Conservation (phyloP, 1,140 invertebrate species). For the Acromyrmex echinatior region DNA sequence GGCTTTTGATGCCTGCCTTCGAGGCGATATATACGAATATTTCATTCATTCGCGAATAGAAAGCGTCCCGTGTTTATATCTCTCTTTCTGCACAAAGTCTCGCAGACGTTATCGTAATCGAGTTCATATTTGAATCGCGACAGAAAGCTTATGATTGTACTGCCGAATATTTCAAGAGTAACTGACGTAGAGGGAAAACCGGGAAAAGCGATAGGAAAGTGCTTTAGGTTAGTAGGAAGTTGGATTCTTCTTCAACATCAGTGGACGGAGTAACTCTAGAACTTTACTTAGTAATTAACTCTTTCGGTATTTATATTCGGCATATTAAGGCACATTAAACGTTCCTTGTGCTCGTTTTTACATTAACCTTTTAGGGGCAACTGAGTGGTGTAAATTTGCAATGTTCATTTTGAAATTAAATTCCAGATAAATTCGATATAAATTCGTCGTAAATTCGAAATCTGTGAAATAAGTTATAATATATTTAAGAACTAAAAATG, state of each 20-base stretch:
- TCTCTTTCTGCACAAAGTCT: conserved; percentile 32
- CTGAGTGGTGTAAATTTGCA: too few species aligned
- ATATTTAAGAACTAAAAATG: too few species aligned
- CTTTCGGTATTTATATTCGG: neutral
- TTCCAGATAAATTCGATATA: too few species aligned
- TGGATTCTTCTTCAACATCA: neutral
- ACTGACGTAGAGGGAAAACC: neutral
- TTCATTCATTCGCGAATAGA: conserved; percentile 59
- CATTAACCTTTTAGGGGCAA: neutral
- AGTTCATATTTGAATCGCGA: conserved; percentile 45
- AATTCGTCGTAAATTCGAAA: too few species aligned
- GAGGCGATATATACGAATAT: conserved; percentile 58
- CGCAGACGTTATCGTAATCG: conserved; percentile 51
- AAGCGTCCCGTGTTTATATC: conserved; percentile 35
- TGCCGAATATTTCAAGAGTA: conserved; percentile 49
- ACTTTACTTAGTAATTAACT: conserved; percentile 14
- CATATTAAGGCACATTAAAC: neutral
- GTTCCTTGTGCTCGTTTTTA: neutral
- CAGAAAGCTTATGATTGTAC: conserved; percentile 40
- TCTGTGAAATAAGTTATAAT: too few species aligned
- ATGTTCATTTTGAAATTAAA: too few species aligned
- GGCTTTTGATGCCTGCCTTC: conserved; percentile 45
- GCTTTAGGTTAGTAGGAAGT: conserved; percentile 3
- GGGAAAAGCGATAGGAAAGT: conserved; percentile 13
- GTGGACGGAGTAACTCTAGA: neutral